Conservation (phyloP, 1,140 invertebrate genomes). For the Portunus trituberculatus region DNA sequence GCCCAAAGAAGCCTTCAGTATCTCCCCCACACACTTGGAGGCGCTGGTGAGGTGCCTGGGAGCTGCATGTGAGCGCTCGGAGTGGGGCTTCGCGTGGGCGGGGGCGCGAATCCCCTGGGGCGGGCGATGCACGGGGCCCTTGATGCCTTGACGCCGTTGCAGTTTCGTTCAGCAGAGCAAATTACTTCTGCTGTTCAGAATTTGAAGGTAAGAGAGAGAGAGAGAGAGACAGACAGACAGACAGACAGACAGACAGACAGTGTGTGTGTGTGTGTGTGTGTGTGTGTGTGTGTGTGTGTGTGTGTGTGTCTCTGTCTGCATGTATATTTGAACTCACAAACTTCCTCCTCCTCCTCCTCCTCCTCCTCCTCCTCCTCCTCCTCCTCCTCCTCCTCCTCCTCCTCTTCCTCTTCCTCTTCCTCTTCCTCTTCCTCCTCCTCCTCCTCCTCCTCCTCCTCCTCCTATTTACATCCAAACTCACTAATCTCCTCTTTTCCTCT, state of each 20-base stretch:
- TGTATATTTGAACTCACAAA: not conserved
- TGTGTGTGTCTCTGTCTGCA: too few species aligned
- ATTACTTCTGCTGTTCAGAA: too few species aligned
- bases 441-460: too few species aligned
- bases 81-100: not conserved
- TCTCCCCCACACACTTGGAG: not conserved
- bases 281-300: too few species aligned
- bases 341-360: not conserved
- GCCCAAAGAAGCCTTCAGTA: too few species aligned
- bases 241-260: too few species aligned
- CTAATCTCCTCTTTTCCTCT: not conserved
- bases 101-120: not conserved
- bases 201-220: not conserved
- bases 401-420: not conserved
- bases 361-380: not conserved
- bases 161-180: too few species aligned
- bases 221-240: too few species aligned
- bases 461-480: not conserved
- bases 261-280: not conserved
- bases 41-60: not conserved
- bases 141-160: not conserved
- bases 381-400: not conserved
- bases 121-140: not conserved
- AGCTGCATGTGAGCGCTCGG: not conserved
- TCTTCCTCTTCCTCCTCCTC: too few species aligned